Conservation (phyloP, 2,888 invertebrate genomes). For the Habroteleia sp. region DNA sequence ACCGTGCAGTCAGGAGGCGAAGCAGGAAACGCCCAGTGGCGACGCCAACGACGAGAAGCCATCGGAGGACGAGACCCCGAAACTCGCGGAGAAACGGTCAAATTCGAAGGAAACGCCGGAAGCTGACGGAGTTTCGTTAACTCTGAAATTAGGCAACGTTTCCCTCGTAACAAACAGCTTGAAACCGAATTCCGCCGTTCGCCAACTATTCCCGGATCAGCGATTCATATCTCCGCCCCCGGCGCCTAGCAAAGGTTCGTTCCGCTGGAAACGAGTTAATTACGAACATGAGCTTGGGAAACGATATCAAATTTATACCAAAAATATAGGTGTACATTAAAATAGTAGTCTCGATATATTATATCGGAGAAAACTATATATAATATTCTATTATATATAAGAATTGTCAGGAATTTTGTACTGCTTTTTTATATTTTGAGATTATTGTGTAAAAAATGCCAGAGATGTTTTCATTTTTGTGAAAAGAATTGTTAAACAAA, state of each 20-base stretch:
- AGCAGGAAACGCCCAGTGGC: conserved; percentile 39
- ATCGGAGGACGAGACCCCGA: conserved; percentile 29
- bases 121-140: conserved; percentile 82
- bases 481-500: too few relatives aligned
- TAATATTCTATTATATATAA: too few relatives aligned
- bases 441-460: too few relatives aligned
- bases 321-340: too few relatives aligned
- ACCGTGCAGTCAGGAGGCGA: conserved; percentile 45
- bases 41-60: conserved; percentile 9
- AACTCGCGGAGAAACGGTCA: conserved; percentile 55
- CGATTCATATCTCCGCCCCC: conserved; percentile 85
- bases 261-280: conserved; percentile 12
- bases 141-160: conserved; percentile 83
- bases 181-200: conserved; percentile 90
- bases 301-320: too few relatives aligned
- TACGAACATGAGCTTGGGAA: conserved; percentile 4
- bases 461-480: too few relatives aligned
- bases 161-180: conserved; percentile 83
- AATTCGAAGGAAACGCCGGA: conserved; percentile 71
- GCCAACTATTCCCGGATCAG: conserved; percentile 90
- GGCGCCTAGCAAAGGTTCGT: conserved; percentile 74
- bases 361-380: too few relatives aligned
- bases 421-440: too few relatives aligned
- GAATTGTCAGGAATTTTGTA: too few relatives aligned
- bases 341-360: too few relatives aligned